Evolutionary conservation across 2,797 vertebrate species (phyloP).

Genomic region (Betta splendens): DNA sequence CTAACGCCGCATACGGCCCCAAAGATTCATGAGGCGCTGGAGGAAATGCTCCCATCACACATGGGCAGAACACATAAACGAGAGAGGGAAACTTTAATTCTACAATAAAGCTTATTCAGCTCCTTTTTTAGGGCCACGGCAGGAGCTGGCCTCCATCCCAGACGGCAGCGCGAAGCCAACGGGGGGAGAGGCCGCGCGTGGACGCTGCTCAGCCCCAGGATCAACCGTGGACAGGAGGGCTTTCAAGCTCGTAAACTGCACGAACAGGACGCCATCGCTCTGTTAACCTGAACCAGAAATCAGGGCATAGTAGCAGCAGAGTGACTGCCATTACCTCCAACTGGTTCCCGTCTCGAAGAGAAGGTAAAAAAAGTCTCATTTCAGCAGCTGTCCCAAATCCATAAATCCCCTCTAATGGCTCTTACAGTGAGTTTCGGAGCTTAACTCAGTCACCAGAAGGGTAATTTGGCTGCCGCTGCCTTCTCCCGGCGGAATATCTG

Average conservation of each 20-base stretch:
- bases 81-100: too few species aligned
- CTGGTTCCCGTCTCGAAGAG: constrained; percentile 39
- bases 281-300: background rate
- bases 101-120: constrained; percentile 35
- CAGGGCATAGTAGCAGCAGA: constrained; percentile 3
- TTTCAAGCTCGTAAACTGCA: constrained; percentile 56
- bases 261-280: constrained; percentile 28
- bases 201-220: constrained; percentile 18
- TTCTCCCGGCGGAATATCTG: constrained; percentile 38
- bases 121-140: constrained; percentile 53
- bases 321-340: constrained; percentile 26
- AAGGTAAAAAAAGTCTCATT: constrained; percentile 36
- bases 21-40: constrained; percentile 17
- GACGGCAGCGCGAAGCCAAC: constrained; percentile 49
- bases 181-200: constrained; percentile 9
- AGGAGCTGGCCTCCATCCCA: constrained; percentile 65
- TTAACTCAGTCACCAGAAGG: constrained; percentile 44
- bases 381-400: constrained; percentile 38
- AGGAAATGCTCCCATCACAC: constrained; percentile 12
- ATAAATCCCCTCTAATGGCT: constrained; percentile 53
- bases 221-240: constrained; percentile 40
- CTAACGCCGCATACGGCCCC: background rate
- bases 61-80: constrained; percentile 25
- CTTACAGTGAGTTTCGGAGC: constrained; percentile 30
- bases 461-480: constrained; percentile 20